Evolutionary conservation across 2,888 invertebrate genomes (phyloP).

Genomic region (Latrodectus elegans): DNA sequence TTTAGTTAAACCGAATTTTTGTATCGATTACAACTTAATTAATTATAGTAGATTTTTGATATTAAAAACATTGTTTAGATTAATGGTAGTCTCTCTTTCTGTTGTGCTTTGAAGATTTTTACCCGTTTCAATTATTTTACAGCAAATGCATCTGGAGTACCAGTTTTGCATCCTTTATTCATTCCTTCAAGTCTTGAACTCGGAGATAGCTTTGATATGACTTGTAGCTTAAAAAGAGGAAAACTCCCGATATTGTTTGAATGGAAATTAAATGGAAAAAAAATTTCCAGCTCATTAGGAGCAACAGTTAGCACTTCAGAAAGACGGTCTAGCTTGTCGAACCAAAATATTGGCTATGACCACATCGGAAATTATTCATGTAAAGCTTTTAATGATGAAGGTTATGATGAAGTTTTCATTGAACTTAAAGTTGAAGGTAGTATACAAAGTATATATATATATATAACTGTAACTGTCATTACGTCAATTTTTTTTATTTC

Average conservation of each 20-base stretch:
- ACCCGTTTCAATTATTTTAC: neutral
- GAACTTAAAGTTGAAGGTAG: constrained; percentile 51
- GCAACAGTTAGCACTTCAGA: constrained; percentile 47
- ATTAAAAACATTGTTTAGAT: too few species aligned
- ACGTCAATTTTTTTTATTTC: too few species aligned
- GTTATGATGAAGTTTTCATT: constrained; percentile 23
- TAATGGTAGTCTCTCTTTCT: too few species aligned
- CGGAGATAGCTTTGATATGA: constrained; percentile 52
- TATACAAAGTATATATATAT: neutral
- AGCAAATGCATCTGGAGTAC: constrained; percentile 10
- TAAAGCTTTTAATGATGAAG: constrained; percentile 25
- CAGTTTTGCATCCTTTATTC: constrained; percentile 42
- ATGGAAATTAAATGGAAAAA: constrained; percentile 48
- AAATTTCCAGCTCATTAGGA: neutral
- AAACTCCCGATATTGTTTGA: constrained; percentile 41
- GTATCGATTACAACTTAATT: too few species aligned
- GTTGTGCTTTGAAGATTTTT: too few species aligned
- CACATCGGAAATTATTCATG: constrained; percentile 63
- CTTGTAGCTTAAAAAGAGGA: constrained; percentile 59
- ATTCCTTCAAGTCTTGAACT: constrained; percentile 56
- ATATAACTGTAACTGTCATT: too few species aligned
- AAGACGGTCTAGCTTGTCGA: constrained; percentile 40
- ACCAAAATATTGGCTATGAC: constrained; percentile 28
- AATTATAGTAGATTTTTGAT: too few species aligned
- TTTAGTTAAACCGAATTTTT: too few species aligned